Conservation (phyloP, 2,797 vertebrate species). For the Labroides dimidiatus region DNA sequence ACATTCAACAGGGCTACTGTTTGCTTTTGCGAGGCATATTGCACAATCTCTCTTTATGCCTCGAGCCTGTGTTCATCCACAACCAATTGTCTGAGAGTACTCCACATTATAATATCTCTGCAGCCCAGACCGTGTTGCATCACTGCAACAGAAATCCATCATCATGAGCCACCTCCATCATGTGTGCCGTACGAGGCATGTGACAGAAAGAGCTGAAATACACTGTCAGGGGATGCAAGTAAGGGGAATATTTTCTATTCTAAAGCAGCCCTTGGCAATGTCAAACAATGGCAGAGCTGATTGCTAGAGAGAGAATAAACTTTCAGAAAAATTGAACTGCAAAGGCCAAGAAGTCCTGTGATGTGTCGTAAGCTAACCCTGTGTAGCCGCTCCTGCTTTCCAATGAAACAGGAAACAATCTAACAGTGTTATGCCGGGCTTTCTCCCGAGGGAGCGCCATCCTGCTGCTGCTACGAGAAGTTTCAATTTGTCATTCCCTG, state of each 20-base stretch:
- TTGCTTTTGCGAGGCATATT: constrained; percentile 63
- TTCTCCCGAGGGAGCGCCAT: constrained; percentile 43
- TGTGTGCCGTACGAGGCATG: constrained; percentile 22
- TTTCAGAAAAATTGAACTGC: constrained; percentile 30
- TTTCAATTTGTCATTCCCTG: constrained; percentile 68
- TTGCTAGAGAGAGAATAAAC: constrained; percentile 24
- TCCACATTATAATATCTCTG: constrained; percentile 58
- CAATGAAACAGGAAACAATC: constrained; percentile 54
- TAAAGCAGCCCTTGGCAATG: constrained; percentile 67
- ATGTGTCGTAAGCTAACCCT: constrained; percentile 31
- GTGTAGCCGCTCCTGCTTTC: constrained; percentile 30
- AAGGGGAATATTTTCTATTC: constrained; percentile 65
- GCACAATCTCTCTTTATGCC: constrained; percentile 54
- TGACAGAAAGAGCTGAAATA: constrained; percentile 39
- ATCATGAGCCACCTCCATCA: constrained; percentile 43
- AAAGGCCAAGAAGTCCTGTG: constrained; percentile 39
- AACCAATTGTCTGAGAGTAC: constrained; percentile 61
- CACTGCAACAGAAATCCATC: constrained; percentile 52
- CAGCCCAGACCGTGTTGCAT: constrained; percentile 38
- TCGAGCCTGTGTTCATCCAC: constrained; percentile 57
- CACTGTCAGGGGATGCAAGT: constrained; percentile 36
- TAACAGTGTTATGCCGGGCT: constrained; percentile 36
- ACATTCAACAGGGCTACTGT: constrained; percentile 51
- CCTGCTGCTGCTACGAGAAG: constrained; percentile 46
- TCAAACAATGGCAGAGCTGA: constrained; percentile 52